Evolutionary conservation across 2,888 invertebrate species (phyloP).

Genomic region (Tinea trinotella): DNA sequence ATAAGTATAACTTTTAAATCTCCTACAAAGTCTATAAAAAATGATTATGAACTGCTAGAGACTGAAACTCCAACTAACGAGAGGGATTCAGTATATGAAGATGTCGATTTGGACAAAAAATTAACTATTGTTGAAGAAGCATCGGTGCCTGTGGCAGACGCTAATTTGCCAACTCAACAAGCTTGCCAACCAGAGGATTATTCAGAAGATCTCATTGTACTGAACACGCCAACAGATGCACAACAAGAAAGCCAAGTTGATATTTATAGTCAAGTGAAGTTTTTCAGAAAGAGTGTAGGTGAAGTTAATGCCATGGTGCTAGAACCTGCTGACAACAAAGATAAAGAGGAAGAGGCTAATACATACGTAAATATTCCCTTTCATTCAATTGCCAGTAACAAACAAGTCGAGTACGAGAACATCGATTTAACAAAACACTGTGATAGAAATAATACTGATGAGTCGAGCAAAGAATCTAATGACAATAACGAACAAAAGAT

Average conservation of each 20-base stretch:
- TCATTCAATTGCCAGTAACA: conserved; percentile 25
- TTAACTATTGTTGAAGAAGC: conserved; percentile 69
- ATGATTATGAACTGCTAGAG: conserved; percentile 63
- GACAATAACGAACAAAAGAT: conserved; percentile 23
- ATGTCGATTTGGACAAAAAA: conserved; percentile 63
- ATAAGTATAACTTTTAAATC: conserved; percentile 82
- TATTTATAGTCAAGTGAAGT: conserved; percentile 84
- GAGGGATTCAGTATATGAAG: conserved; percentile 72
- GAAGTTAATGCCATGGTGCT: conserved; percentile 77
- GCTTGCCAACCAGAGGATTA: conserved; percentile 66
- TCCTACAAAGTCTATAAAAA: conserved; percentile 60
- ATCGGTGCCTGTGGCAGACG: conserved; percentile 66
- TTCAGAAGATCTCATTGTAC: conserved; percentile 51
- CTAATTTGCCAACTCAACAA: conserved; percentile 70
- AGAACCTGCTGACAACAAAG: conserved; percentile 38
- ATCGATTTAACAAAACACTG: conserved; percentile 49
- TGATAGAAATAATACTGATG: conserved; percentile 29
- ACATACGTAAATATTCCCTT: conserved; percentile 53
- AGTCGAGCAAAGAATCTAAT: conserved; percentile 33
- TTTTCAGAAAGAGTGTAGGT: conserved; percentile 80
- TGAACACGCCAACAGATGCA: conserved; percentile 70
- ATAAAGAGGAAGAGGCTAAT: conserved; percentile 31
- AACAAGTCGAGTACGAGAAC: conserved; percentile 48
- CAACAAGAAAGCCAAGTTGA: conserved; percentile 48
- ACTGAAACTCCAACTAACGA: conserved; percentile 51